These are phyloP conservation scores for Lymantria monacha DNA, from an alignment of 2,888 invertebrate genomes.

Conservation along the genomic window DNA sequence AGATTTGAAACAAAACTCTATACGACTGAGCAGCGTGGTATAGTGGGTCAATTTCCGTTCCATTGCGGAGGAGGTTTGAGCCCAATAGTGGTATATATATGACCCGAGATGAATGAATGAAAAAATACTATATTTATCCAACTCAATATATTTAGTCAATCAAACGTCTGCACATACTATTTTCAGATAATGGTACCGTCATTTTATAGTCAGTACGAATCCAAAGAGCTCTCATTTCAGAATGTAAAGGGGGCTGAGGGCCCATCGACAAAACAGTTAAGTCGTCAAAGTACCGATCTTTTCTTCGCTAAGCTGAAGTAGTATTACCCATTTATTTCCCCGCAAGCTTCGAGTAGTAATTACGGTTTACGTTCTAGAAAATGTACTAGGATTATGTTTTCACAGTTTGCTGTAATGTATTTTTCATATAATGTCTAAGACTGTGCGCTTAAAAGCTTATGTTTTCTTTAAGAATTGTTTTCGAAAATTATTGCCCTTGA, in stretches of 20 bases:
- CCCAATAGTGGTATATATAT: too few relatives aligned
- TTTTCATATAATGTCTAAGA: slow-evolving; percentile 7
- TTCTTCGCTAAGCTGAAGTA: slow-evolving; percentile 3
- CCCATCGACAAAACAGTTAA: slow-evolving; percentile 10
- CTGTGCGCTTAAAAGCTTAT: too few relatives aligned
- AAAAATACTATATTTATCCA: background rate
- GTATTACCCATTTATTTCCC: slow-evolving; percentile 6
- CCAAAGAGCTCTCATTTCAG: slow-evolving; percentile 4
- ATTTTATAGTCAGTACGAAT: background rate
- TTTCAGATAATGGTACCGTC: background rate
- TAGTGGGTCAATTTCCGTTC: too few relatives aligned
- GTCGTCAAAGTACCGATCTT: slow-evolving; percentile 10
- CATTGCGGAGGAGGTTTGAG: too few relatives aligned
- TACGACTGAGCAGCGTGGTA: too few relatives aligned
- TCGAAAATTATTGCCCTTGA: too few relatives aligned
- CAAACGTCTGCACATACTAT: background rate
- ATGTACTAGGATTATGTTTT: slow-evolving; percentile 7
- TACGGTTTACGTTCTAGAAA: slow-evolving; percentile 17
- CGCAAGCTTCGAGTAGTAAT: slow-evolving; percentile 3
- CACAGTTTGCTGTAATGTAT: slow-evolving; percentile 11
- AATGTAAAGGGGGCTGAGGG: slow-evolving; percentile 9
- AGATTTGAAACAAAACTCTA: too few relatives aligned
- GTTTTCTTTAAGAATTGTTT: too few relatives aligned
- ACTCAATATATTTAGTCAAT: background rate
- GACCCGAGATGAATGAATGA: too few relatives aligned